Evolutionary conservation across 2,888 invertebrate genomes (phyloP).

Genomic region (Cylloceria caligata): DNA sequence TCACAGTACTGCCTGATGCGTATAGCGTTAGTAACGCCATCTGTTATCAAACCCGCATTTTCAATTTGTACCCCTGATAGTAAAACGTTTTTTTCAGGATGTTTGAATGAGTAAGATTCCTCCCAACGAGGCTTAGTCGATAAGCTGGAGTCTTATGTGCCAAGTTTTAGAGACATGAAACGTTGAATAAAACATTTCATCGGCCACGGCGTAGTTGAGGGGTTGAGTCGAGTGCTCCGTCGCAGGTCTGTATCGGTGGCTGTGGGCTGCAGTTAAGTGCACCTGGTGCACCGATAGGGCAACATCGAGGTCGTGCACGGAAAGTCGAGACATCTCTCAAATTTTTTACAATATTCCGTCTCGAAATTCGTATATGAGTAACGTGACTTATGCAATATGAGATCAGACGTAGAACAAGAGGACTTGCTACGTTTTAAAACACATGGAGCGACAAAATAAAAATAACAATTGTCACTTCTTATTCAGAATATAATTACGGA

Average conservation of each 20-base stretch:
- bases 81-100: background rate
- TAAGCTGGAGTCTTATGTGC: slow-evolving; percentile 8
- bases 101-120: background rate
- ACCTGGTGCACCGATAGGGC: slow-evolving; percentile 43
- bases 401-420: slow-evolving; percentile 12
- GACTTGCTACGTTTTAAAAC: background rate
- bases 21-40: no score
- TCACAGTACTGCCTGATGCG: no score
- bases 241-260: slow-evolving; percentile 39
- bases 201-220: background rate
- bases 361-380: slow-evolving; percentile 20
- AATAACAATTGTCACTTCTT: background rate
- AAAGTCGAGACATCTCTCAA: background rate
- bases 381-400: slow-evolving; percentile 50
- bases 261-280: slow-evolving; percentile 52
- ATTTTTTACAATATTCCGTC: slow-evolving; percentile 7
- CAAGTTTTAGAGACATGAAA: slow-evolving; percentile 1
- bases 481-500: background rate
- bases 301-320: background rate
- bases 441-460: background rate
- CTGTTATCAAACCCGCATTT: no score
- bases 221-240: slow-evolving; percentile 21
- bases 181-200: slow-evolving; percentile 20
- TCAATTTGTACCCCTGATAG: no score
- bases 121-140: background rate